phyloP scores from a whole-genome alignment of 2,888 invertebrate genomes.

The Seira ritae region DNA sequence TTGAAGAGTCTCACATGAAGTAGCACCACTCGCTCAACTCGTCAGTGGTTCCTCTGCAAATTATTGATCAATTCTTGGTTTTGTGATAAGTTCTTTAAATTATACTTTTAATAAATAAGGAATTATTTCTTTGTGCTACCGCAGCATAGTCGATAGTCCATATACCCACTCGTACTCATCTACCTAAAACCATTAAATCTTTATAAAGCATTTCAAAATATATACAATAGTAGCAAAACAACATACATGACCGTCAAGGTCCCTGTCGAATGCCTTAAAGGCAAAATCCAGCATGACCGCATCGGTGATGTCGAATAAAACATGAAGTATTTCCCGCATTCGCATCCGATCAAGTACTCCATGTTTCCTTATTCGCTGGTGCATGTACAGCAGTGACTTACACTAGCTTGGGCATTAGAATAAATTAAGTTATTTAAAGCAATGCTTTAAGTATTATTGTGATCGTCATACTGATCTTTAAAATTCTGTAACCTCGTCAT shows the following conservation, averaged over 20 bases:
- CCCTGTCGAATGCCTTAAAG: constrained; percentile 47
- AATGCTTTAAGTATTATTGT: too few relatives aligned
- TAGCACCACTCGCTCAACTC: constrained; percentile 51
- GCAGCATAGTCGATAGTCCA: constrained; percentile 41
- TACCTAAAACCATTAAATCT: constrained; percentile 35
- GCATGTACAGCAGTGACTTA: constrained; percentile 27
- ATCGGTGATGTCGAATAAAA: constrained; percentile 48
- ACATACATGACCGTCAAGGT: constrained; percentile 36
- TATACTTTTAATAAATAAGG: too few relatives aligned
- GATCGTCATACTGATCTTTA: too few relatives aligned
- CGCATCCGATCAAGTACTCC: constrained; percentile 31
- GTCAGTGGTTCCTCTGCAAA: constrained; percentile 42
- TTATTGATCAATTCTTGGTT: too few relatives aligned
- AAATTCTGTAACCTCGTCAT: constrained; percentile 52
- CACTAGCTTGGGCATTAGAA: constrained; percentile 43
- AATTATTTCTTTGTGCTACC: too few relatives aligned
- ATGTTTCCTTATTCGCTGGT: constrained; percentile 12
- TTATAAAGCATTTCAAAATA: background rate
- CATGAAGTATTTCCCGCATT: constrained; percentile 48
- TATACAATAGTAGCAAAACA: too few relatives aligned
- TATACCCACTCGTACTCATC: constrained; percentile 39
- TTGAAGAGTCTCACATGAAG: constrained; percentile 32
- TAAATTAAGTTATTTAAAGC: too few relatives aligned
- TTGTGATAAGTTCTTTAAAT: too few relatives aligned
- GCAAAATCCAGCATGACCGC: constrained; percentile 53